Percentiles rank a stretch among this genome's conserved stretches.
Conservation (phyloP, 1,140 invertebrate species). For the Drosophila pallidifrons region DNA sequence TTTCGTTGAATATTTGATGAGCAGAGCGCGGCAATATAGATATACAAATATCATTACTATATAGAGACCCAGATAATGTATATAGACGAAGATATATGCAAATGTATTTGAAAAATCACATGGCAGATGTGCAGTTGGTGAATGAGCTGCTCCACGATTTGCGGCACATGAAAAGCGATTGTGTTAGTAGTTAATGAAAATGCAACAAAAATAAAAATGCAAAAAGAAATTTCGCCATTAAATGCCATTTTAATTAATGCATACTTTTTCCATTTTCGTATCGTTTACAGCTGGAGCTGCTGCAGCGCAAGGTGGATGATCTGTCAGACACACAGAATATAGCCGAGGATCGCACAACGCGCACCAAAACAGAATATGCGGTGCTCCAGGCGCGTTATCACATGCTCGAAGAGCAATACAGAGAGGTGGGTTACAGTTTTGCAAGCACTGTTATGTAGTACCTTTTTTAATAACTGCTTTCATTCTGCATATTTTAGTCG, state of each 20-base stretch:
- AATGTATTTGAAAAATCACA: conserved; percentile 83
- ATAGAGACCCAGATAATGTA: conserved; percentile 45
- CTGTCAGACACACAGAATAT: conserved; percentile 93
- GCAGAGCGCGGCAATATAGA: conserved; percentile 12
- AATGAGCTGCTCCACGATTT: conserved; percentile 79
- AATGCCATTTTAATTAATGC: background rate
- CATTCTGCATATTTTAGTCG: conserved; percentile 79
- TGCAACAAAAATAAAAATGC: no score
- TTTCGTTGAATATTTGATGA: conserved; percentile 58
- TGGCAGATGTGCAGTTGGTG: conserved; percentile 80
- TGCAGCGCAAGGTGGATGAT: conserved; percentile 95
- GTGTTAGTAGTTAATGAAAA: conserved; percentile 70
- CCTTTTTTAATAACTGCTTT: background rate
- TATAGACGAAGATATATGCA: conserved; percentile 63
- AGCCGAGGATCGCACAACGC: conserved; percentile 93
- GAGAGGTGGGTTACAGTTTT: conserved; percentile 88
- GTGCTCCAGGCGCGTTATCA: conserved; percentile 94
- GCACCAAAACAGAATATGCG: conserved; percentile 95
- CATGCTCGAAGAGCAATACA: conserved; percentile 96
- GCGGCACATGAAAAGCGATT: conserved; percentile 77
- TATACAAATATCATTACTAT: background rate
- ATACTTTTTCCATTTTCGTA: conserved; percentile 9
- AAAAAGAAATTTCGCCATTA: no score
- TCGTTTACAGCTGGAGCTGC: conserved; percentile 91
- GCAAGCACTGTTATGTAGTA: background rate